Conservation (phyloP, 2,113 vertebrate genomes). For the Delphinapterus leucas region DNA sequence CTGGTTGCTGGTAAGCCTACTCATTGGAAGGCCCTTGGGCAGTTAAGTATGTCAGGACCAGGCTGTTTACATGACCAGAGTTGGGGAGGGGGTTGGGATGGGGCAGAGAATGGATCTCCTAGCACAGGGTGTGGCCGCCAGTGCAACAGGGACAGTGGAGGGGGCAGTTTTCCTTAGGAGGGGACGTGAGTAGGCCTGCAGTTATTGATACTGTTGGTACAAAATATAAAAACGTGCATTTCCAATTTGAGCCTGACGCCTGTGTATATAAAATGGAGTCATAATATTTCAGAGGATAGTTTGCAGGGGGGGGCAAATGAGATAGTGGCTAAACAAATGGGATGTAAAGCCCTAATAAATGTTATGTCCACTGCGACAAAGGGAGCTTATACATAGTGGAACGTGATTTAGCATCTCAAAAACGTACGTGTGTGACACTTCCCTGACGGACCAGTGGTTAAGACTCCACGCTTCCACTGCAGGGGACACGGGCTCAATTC, state of each 20-base stretch:
- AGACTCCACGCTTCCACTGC: neutral
- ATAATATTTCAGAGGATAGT: neutral
- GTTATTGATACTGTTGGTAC: neutral
- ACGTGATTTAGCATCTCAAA: neutral
- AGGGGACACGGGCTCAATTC: neutral
- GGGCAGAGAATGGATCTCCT: neutral
- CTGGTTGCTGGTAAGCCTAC: neutral
- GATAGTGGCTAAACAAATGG: neutral
- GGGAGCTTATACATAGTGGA: neutral
- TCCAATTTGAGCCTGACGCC: neutral
- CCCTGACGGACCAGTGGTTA: neutral
- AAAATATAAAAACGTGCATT: neutral
- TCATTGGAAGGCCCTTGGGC: neutral
- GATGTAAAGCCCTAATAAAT: neutral
- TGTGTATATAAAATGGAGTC: neutral
- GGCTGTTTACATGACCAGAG: neutral
- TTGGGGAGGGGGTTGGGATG: neutral
- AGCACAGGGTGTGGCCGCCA: too few species aligned
- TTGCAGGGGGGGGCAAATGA: neutral
- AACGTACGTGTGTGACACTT: neutral
- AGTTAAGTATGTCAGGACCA: neutral
- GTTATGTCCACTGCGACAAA: neutral
- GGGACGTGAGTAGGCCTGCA: neutral
- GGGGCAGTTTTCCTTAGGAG: neutral
- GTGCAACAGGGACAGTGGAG: neutral